These are phyloP conservation scores for Drosophila leontia DNA, from an alignment of 1,140 invertebrate species.

Conservation along the genomic window DNA sequence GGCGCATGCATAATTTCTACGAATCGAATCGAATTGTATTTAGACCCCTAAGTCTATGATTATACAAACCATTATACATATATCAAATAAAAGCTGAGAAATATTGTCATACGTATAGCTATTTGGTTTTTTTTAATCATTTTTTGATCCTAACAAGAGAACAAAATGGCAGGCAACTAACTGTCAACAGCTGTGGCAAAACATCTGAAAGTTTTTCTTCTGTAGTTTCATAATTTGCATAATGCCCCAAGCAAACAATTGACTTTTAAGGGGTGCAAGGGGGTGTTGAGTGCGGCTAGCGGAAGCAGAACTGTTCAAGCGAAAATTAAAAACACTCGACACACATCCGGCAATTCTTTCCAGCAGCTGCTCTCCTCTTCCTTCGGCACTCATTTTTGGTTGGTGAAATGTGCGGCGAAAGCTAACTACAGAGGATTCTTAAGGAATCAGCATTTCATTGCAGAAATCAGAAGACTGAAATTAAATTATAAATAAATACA, in stretches of 20 bases:
- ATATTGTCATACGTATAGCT: constrained; percentile 26
- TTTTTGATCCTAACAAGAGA: neutral
- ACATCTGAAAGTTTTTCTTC: constrained; percentile 43
- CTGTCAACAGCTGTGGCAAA: constrained; percentile 41
- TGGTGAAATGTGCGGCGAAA: constrained; percentile 11
- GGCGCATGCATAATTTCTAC: constrained; percentile 43
- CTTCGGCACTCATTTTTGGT: constrained; percentile 16
- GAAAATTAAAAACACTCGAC: constrained; percentile 56
- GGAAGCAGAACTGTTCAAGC: constrained; percentile 37
- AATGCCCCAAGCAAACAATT: constrained; percentile 54
- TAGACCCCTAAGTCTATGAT: constrained; percentile 39
- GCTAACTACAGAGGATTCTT: neutral
- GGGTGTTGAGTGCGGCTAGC: neutral
- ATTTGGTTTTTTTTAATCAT: constrained; percentile 7
- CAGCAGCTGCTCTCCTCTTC: constrained; percentile 25
- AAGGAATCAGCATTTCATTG: neutral
- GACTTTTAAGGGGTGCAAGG: constrained; percentile 19
- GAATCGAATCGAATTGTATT: constrained; percentile 55
- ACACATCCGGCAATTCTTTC: constrained; percentile 38
- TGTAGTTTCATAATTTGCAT: constrained; percentile 55
- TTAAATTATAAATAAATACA: neutral
- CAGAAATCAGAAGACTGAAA: neutral
- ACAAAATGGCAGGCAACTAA: constrained; percentile 26
- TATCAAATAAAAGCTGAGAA: constrained; percentile 46
- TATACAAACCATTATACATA: constrained; percentile 27